phyloP scores from a whole-genome alignment of 2,113 vertebrate species.

The Cynopterus brachyotis region DNA sequence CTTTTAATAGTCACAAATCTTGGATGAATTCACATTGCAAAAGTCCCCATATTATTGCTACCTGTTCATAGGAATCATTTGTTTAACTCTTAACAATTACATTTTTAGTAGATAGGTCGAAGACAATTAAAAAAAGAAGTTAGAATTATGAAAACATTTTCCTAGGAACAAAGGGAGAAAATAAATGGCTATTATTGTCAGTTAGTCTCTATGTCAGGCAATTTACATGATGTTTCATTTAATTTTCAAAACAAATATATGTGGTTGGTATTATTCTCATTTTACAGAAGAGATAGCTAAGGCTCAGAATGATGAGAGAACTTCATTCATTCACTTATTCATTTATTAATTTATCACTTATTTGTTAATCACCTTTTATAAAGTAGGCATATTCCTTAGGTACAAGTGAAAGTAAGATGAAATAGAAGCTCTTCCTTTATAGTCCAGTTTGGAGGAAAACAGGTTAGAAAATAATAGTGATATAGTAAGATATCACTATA shows the following conservation, averaged over 20 bases:
- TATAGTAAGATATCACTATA: background rate
- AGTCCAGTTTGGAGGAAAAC: background rate
- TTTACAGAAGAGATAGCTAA: background rate
- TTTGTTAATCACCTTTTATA: background rate
- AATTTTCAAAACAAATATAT: slow-evolving; percentile 13
- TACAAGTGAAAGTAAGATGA: background rate
- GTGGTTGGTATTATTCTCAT: background rate
- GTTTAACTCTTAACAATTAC: background rate
- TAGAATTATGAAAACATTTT: background rate
- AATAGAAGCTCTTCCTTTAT: background rate
- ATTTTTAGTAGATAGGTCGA: background rate
- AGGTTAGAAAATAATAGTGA: background rate
- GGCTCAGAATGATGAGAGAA: background rate
- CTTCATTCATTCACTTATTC: background rate
- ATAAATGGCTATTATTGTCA: background rate
- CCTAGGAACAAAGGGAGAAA: background rate
- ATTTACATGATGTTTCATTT: background rate
- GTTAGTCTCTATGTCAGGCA: background rate
- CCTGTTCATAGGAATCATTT: background rate
- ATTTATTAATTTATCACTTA: background rate
- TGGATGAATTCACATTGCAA: background rate
- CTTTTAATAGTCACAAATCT: background rate
- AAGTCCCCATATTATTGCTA: background rate
- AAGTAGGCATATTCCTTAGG: background rate
- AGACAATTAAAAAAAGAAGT: background rate